Conservation (phyloP, 1,140 invertebrate genomes). For the Trichonephila inaurata region DNA sequence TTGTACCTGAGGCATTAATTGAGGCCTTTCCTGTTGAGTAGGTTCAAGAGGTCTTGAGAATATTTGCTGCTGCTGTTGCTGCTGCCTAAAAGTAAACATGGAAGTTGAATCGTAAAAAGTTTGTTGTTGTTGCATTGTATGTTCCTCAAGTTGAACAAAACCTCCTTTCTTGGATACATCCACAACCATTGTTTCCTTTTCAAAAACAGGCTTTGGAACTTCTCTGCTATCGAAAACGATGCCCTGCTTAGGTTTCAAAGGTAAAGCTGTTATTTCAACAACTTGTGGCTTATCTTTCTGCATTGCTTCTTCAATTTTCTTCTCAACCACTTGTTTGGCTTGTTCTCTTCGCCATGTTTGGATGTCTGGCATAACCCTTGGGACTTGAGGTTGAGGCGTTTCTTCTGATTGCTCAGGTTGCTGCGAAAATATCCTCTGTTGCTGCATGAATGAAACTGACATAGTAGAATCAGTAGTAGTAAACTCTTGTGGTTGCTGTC, state of each 20-base stretch:
- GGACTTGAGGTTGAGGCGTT: neutral
- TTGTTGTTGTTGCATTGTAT: neutral
- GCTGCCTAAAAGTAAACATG: neutral
- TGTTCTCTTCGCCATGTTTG: constrained; percentile 39
- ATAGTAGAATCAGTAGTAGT: neutral
- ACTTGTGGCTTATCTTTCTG: constrained; percentile 35
- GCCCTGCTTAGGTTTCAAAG: constrained; percentile 40
- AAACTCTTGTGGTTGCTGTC: constrained; percentile 2
- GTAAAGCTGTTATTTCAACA: constrained; percentile 57
- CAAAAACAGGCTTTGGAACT: neutral
- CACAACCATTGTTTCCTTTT: constrained; percentile 27
- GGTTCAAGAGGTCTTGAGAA: neutral
- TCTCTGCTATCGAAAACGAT: constrained; percentile 39
- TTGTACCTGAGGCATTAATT: constrained; percentile 28
- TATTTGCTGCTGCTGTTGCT: neutral
- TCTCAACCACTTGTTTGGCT: constrained; percentile 58
- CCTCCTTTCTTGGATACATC: neutral
- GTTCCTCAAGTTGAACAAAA: constrained; percentile 9
- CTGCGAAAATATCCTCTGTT: neutral
- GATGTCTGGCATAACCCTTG: neutral
- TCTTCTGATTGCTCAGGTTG: neutral
- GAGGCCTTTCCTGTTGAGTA: constrained; percentile 61
- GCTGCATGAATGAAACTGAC: constrained; percentile 26
- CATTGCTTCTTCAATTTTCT: constrained; percentile 62
- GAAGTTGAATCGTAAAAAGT: constrained; percentile 52